Conservation (phyloP, 2,888 invertebrate species). For the Spialia ferax region DNA sequence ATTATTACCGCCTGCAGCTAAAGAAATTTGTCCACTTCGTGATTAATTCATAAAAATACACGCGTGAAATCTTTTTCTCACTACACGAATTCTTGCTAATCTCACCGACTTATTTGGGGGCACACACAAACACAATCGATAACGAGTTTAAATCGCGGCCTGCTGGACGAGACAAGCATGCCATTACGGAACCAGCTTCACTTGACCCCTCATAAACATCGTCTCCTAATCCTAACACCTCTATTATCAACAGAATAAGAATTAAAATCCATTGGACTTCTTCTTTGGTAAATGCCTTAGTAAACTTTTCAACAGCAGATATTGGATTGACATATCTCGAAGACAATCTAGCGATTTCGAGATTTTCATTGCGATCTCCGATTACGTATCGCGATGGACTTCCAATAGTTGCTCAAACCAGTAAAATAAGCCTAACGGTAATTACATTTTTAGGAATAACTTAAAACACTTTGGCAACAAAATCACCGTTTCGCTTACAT, state of each 20-base stretch:
- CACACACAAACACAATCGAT: slow-evolving; percentile 67
- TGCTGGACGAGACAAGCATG: slow-evolving; percentile 75
- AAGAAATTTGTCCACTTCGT: slow-evolving; percentile 37
- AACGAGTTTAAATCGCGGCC: slow-evolving; percentile 79
- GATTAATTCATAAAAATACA: slow-evolving; percentile 52
- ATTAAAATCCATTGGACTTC: slow-evolving; percentile 45
- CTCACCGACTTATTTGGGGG: slow-evolving; percentile 63
- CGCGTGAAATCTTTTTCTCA: slow-evolving; percentile 51
- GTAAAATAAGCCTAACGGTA: slow-evolving; percentile 46
- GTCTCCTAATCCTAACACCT: slow-evolving; percentile 42
- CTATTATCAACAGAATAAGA: slow-evolving; percentile 51
- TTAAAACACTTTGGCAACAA: not conserved
- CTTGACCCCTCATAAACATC: slow-evolving; percentile 41
- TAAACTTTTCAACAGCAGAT: slow-evolving; percentile 52
- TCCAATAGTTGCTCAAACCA: slow-evolving; percentile 44
- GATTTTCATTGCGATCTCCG: slow-evolving; percentile 56
- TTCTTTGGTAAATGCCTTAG: slow-evolving; percentile 34
- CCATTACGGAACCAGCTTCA: slow-evolving; percentile 61
- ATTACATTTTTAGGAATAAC: not conserved
- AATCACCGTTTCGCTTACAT: not conserved
- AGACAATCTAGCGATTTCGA: slow-evolving; percentile 60
- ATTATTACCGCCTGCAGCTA: slow-evolving; percentile 5
- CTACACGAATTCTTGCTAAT: slow-evolving; percentile 59
- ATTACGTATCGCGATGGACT: slow-evolving; percentile 50
- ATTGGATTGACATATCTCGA: slow-evolving; percentile 65